Conservation (phyloP, 2,113 vertebrate species). For the Tragelaphus buxtoni region DNA sequence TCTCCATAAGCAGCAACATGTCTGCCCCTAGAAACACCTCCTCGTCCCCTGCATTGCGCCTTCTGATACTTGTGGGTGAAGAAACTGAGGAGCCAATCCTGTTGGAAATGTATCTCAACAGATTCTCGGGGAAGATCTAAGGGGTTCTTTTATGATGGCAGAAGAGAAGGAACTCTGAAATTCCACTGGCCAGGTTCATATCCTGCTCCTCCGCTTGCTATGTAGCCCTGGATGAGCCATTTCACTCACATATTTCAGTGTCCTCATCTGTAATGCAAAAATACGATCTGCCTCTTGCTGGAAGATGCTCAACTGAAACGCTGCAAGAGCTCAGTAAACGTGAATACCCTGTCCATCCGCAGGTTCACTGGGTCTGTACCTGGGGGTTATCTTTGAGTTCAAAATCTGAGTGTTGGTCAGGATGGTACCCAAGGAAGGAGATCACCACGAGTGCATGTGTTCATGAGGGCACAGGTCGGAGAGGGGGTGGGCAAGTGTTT, state of each 20-base stretch:
- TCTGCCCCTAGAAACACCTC: neutral
- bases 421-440: fast-evolving
- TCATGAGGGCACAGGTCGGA: neutral
- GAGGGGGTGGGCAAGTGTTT: neutral
- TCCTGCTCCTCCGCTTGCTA: neutral
- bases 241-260: neutral
- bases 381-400: neutral
- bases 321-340: fast-evolving
- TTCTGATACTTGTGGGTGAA: neutral
- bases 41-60: neutral
- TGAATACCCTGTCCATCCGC: neutral
- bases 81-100: neutral
- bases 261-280: neutral
- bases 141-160: neutral
- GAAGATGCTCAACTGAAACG: neutral
- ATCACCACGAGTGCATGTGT: neutral
- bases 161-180: neutral
- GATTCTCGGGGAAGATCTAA: neutral
- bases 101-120: neutral
- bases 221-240: neutral
- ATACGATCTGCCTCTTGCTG: neutral
- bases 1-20: fast-evolving
- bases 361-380: neutral
- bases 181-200: neutral
- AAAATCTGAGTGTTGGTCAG: neutral